Evolutionary conservation across 2,888 invertebrate species (phyloP).

Genomic region (Oxyscelio sp.): DNA sequence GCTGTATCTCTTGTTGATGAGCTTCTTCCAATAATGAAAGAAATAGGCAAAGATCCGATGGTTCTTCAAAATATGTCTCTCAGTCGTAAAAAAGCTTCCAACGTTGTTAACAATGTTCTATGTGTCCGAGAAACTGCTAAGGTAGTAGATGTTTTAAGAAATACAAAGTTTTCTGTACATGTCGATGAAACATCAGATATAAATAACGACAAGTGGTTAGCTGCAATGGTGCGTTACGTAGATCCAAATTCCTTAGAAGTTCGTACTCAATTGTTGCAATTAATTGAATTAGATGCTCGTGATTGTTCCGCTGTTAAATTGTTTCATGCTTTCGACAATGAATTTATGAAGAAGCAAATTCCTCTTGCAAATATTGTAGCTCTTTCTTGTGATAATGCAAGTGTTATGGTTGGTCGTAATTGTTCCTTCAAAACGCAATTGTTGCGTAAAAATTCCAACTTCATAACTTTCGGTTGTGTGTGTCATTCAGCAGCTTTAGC

Average conservation of each 20-base stretch:
- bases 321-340: not conserved
- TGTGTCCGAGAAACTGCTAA: not conserved
- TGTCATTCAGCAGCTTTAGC: not conserved
- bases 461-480: not conserved
- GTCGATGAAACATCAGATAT: constrained; percentile 51
- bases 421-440: not conserved
- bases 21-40: not conserved
- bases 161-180: constrained; percentile 22
- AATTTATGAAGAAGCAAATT: constrained; percentile 17
- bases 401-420: not conserved
- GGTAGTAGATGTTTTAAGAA: not conserved
- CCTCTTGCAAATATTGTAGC: constrained; percentile 10
- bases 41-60: constrained; percentile 9
- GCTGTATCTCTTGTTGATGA: not conserved
- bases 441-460: not conserved
- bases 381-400: constrained; percentile 10
- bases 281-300: constrained; percentile 12
- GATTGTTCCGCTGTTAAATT: constrained; percentile 21
- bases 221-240: not conserved
- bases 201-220: constrained; percentile 32
- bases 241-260: constrained; percentile 1
- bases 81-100: not conserved
- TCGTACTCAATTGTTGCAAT: constrained; percentile 6
- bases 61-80: constrained; percentile 3
- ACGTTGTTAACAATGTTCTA: constrained; percentile 26